These are phyloP conservation scores for Smutsia temminckii DNA, from an alignment of 2,797 vertebrate genomes.

Conservation along the genomic window DNA sequence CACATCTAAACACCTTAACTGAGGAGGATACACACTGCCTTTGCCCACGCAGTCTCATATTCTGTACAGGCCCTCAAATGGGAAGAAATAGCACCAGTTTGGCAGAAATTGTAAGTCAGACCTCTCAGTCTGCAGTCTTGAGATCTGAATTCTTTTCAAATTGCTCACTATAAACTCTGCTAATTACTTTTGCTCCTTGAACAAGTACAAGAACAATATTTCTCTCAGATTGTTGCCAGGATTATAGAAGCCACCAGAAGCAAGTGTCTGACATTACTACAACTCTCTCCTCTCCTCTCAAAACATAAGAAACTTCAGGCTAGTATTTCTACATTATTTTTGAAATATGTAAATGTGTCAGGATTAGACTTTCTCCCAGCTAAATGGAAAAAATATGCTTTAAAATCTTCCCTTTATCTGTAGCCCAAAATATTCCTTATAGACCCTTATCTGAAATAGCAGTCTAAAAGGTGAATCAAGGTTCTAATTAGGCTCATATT, in stretches of 20 bases:
- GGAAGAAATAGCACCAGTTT: not conserved
- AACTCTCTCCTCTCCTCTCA: not conserved
- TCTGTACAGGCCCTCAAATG: not conserved
- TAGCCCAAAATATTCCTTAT: not conserved
- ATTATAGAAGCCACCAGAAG: conserved; percentile 9
- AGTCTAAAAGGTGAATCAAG: conserved; percentile 37
- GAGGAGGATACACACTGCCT: accelerated
- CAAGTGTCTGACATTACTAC: not conserved
- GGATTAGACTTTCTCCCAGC: not conserved
- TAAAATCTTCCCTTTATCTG: not conserved
- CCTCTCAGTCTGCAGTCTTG: not conserved
- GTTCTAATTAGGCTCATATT: conserved; percentile 22
- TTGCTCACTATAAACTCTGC: not conserved
- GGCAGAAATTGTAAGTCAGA: not conserved
- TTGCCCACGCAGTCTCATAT: not conserved
- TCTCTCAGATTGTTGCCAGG: not conserved
- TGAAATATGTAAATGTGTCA: not conserved
- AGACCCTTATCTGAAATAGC: not conserved
- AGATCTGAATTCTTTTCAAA: not conserved
- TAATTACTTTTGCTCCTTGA: conserved; percentile 16
- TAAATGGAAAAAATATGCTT: not conserved
- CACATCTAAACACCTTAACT: not conserved
- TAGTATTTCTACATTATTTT: conserved; percentile 11
- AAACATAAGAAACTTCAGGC: not conserved
- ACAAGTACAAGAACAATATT: conserved; percentile 25